A percentile compares a stretch with the other conserved stretches of the same genome.
Conservation (phyloP, 2,797 vertebrate genomes). For the Podarcis siculus region DNA sequence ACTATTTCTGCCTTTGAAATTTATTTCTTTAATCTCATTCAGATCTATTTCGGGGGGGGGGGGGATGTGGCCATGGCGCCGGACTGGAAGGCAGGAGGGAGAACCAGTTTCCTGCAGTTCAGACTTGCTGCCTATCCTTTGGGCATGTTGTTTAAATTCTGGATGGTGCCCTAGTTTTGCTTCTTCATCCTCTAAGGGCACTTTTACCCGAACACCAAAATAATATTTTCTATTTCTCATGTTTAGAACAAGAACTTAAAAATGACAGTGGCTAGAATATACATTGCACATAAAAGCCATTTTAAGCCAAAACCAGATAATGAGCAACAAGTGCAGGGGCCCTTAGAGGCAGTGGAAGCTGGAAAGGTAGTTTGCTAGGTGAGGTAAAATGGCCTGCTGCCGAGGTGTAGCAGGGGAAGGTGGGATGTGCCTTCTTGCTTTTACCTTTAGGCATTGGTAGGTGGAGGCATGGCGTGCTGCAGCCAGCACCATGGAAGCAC, state of each 20-base stretch:
- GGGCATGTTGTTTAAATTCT: neutral
- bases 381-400: neutral
- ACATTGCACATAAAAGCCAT: too few species aligned
- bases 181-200: too few species aligned
- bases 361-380: neutral
- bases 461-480: neutral
- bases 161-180: neutral
- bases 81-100: neutral
- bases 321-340: neutral
- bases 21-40: conserved; percentile 16
- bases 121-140: neutral
- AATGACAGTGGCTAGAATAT: neutral
- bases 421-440: neutral
- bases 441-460: neutral
- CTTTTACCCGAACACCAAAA: neutral
- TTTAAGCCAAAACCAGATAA: neutral
- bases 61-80: neutral
- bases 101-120: conserved; percentile 1
- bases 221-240: neutral
- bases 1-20: conserved; percentile 3
- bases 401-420: neutral
- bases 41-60: neutral
- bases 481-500: neutral
- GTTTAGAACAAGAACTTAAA: neutral
- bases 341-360: neutral